Evolutionary conservation across 2,797 vertebrate species (phyloP).

Genomic region (Echiichthys vipera): DNA sequence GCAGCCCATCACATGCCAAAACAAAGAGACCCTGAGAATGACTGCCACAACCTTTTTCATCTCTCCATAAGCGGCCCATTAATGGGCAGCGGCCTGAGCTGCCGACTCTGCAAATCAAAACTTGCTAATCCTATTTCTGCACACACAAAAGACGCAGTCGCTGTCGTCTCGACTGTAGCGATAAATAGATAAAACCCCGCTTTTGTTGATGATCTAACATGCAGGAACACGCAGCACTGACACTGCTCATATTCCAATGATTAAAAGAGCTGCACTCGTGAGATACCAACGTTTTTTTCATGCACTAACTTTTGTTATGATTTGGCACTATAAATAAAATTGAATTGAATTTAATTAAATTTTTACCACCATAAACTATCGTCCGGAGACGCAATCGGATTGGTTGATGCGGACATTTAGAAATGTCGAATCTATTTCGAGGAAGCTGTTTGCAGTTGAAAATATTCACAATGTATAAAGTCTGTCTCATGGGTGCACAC

Average conservation of each 20-base stretch:
- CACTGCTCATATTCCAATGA: neutral
- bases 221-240: neutral
- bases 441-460: neutral
- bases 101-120: constrained; percentile 69
- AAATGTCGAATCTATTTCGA: neutral
- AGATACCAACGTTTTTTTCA: too few relatives aligned
- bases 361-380: too few relatives aligned
- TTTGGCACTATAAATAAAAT: too few relatives aligned
- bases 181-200: too few relatives aligned
- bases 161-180: constrained; percentile 1
- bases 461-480: neutral
- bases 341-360: too few relatives aligned
- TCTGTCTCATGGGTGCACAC: neutral
- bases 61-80: constrained; percentile 67
- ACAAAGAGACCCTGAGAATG: constrained; percentile 78
- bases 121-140: constrained; percentile 70
- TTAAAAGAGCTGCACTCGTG: too few relatives aligned
- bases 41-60: constrained; percentile 68
- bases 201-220: neutral
- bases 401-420: too few relatives aligned
- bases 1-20: constrained; percentile 76
- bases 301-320: too few relatives aligned
- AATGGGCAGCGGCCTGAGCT: constrained; percentile 64
- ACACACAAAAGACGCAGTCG: constrained; percentile 34
- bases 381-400: too few relatives aligned